A percentile compares a stretch with the other conserved stretches of the same genome.
These are phyloP conservation scores for Lepus oiostolus DNA, from an alignment of 2,797 vertebrate species.

Conservation along the genomic window DNA sequence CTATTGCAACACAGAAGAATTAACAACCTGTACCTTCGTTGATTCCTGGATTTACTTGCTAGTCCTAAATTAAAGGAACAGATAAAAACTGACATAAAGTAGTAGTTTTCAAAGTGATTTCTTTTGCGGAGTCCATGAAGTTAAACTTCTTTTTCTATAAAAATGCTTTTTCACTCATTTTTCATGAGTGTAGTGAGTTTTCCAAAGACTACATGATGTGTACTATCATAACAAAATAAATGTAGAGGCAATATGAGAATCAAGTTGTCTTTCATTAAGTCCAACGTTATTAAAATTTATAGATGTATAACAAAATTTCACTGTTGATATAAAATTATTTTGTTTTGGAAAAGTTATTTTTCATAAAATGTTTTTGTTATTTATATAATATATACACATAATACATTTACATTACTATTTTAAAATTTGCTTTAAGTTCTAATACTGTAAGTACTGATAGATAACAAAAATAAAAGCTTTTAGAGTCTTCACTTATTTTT, in stretches of 20 bases:
- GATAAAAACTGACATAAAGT: slow-evolving; percentile 21
- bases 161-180: slow-evolving; percentile 32
- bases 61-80: slow-evolving; percentile 10
- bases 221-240: not conserved
- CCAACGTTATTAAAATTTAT: slow-evolving; percentile 48
- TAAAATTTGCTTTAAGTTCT: slow-evolving; percentile 16
- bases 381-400: slow-evolving; percentile 11
- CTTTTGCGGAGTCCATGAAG: not conserved
- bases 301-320: slow-evolving; percentile 9
- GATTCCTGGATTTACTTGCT: slow-evolving; percentile 42
- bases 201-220: slow-evolving; percentile 1
- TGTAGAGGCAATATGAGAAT: slow-evolving; percentile 45
- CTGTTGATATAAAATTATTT: slow-evolving; percentile 23
- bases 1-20: slow-evolving; percentile 45
- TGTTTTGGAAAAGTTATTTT: slow-evolving; percentile 51
- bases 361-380: slow-evolving; percentile 12
- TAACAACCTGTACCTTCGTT: not conserved
- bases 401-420: slow-evolving; percentile 12
- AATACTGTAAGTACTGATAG: slow-evolving; percentile 26
- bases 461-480: slow-evolving; percentile 36
- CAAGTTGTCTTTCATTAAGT: not conserved
- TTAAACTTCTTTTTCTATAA: slow-evolving; percentile 42
- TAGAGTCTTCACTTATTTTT: slow-evolving; percentile 31
- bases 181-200: not conserved
- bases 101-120: slow-evolving; percentile 30